Evolutionary conservation across 2,797 vertebrate species (phyloP).

Genomic region (Rhabdomys pumilio): DNA sequence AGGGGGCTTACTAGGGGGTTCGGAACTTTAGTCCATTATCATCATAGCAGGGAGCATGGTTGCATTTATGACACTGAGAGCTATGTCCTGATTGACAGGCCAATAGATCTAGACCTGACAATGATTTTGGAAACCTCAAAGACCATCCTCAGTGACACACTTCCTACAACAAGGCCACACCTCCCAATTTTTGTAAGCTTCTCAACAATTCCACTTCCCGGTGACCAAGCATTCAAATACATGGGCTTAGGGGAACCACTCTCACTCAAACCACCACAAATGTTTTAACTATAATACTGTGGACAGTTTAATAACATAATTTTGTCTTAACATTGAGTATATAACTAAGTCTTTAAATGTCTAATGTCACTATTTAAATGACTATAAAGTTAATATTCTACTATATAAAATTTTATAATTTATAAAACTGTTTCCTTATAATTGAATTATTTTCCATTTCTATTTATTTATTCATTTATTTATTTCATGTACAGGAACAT

Average conservation of each 20-base stretch:
- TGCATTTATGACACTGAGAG: not conserved
- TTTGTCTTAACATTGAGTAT: not conserved
- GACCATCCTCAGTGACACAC: not conserved
- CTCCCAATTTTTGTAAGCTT: too few relatives aligned
- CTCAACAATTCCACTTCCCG: too few relatives aligned
- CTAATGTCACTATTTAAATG: not conserved
- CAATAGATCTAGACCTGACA: not conserved
- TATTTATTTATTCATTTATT: too few relatives aligned
- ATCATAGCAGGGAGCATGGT: not conserved
- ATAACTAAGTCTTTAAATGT: not conserved
- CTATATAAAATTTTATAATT: not conserved
- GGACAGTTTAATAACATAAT: not conserved
- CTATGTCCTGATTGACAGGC: not conserved
- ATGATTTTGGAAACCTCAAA: not conserved
- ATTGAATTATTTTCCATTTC: not conserved
- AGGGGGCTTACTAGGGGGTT: too few relatives aligned
- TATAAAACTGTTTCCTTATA: constrained; percentile 3
- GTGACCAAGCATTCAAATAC: too few relatives aligned
- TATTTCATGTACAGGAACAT: too few relatives aligned
- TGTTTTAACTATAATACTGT: not conserved
- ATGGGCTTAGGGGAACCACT: not conserved
- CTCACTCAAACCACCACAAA: not conserved
- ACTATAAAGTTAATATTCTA: constrained; percentile 2
- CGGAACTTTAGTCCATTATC: not conserved
- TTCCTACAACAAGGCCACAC: too few relatives aligned